Base-by-base conservation (phyloP, 2,888 invertebrate species). In the Branchipolynoe longqiensis region DNA sequence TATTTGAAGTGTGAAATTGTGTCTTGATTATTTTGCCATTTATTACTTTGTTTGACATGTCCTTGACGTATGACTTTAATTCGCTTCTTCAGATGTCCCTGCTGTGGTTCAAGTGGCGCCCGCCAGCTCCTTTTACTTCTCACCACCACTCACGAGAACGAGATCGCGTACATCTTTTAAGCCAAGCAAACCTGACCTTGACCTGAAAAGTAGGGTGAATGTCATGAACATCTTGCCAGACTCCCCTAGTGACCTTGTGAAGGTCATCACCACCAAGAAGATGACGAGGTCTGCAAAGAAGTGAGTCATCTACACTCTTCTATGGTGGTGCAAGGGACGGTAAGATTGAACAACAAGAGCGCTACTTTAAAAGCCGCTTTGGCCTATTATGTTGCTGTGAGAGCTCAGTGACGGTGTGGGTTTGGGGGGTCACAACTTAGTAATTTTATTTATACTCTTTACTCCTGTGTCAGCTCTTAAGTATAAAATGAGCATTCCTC, bases 61-160 rank as follows among this genome's bases (percentile, higher is more conserved):
- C n/a, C n/a, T n/a, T 56, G 56, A 56, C 25, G 18, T 56, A 4
- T 56, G 25, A 4, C 18, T n/a, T n/a, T 22, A n/a, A 25, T 31
- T 62, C 25, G 62, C 2, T 25, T n/a, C 33, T 82, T n/a, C 38
- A 38, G 54, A 56, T 31, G 33, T 14, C 33, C 6, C 33, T 48
- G 56, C 31, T 12, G 54, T 48, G 3, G n/a, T 41, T n/a, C 4
- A 38, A 25, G 64, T 28, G 0, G 25, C 54, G 33, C 84, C 84
- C 8, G n/a, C 48, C 28, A 28, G 38, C 25, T 54, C 85, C 28
- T 85, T 85, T n/a, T 41, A 82, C 62, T 85, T 85, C 64, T 85
- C 85, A 41, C 85, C 85, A n/a, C 85, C 85, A 22, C n/a, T 85
- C 38, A 85, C 85, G 18, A n/a, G 85, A 14, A 41, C 59, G 31